Percentiles rank a stretch among this genome's conserved stretches.
Evolutionary conservation across 2,113 vertebrate species (phyloP).

Genomic region (Rhinichthys klamathensis): DNA sequence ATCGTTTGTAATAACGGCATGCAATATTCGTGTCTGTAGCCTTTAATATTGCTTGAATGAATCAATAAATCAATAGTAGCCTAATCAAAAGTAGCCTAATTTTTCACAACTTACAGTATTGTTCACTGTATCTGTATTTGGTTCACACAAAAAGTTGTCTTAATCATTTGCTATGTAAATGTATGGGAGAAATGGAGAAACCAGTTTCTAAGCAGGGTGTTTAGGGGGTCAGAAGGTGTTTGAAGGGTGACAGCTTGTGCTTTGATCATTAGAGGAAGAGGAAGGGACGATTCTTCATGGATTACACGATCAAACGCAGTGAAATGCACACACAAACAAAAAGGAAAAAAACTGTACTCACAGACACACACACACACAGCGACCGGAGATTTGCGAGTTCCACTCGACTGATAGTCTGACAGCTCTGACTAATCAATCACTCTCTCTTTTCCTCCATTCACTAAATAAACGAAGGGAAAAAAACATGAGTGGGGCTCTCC

Average conservation of each 20-base stretch:
- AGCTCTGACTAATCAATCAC: slow-evolving; percentile 81
- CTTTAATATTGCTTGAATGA: background rate
- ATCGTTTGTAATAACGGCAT: no score
- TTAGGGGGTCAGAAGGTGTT: slow-evolving; percentile 41
- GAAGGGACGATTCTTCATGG: slow-evolving; percentile 82
- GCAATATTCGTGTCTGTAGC: background rate
- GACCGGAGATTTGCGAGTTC: slow-evolving; percentile 76
- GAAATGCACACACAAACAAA: slow-evolving; percentile 49
- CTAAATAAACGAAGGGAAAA: slow-evolving; percentile 44
- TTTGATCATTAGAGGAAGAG: slow-evolving; percentile 81
- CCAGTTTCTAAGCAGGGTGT: slow-evolving; percentile 4
- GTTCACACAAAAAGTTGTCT: background rate
- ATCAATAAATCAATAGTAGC: background rate
- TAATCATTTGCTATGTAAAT: slow-evolving; percentile 17
- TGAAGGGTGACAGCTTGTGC: slow-evolving; percentile 56
- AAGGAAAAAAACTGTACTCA: slow-evolving; percentile 26
- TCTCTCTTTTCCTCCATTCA: slow-evolving; percentile 64
- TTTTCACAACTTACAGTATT: background rate
- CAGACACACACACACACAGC: slow-evolving; percentile 41
- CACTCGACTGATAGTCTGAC: slow-evolving; percentile 80
- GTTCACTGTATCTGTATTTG: background rate
- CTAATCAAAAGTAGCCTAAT: background rate
- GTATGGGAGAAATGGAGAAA: slow-evolving; percentile 31
- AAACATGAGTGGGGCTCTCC: slow-evolving; percentile 39
- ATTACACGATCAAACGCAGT: slow-evolving; percentile 56